phyloP scores from a whole-genome alignment of 2,113 vertebrate genomes.

The Gallinago media region DNA sequence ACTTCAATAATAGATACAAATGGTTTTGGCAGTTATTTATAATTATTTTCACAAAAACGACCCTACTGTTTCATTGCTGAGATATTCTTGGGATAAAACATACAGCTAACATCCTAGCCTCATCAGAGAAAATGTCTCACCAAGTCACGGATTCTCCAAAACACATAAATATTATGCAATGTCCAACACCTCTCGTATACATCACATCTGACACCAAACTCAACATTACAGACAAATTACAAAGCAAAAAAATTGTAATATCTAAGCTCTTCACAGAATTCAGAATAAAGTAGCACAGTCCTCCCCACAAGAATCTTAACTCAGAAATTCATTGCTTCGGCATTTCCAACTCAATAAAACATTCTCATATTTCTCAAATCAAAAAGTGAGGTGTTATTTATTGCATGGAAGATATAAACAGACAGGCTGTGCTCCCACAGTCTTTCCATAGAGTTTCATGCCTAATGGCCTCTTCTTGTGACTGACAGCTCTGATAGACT shows the following conservation, averaged over 20 bases:
- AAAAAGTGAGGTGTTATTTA: neutral
- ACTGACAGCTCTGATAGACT: constrained; percentile 43
- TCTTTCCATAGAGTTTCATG: neutral
- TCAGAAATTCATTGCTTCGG: neutral
- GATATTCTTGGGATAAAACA: neutral
- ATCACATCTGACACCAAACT: neutral
- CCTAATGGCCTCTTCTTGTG: neutral
- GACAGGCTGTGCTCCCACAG: neutral
- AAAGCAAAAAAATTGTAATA: neutral
- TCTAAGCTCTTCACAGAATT: neutral
- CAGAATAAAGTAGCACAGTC: neutral
- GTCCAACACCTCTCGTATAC: fast-evolving
- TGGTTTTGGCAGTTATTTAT: neutral
- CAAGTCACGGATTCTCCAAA: neutral
- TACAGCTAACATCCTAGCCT: neutral
- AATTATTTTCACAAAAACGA: neutral
- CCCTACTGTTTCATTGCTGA: neutral
- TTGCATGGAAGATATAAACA: neutral
- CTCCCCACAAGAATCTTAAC: neutral
- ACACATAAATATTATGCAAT: neutral
- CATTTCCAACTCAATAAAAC: neutral
- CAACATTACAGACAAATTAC: neutral
- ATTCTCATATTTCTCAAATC: neutral
- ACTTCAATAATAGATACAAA: fast-evolving
- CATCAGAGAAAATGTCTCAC: neutral